Evolutionary conservation across 1,140 invertebrate species (phyloP), one percentile per base, ranked within the genome.

Genomic region (Nephila pilipes): DNA sequence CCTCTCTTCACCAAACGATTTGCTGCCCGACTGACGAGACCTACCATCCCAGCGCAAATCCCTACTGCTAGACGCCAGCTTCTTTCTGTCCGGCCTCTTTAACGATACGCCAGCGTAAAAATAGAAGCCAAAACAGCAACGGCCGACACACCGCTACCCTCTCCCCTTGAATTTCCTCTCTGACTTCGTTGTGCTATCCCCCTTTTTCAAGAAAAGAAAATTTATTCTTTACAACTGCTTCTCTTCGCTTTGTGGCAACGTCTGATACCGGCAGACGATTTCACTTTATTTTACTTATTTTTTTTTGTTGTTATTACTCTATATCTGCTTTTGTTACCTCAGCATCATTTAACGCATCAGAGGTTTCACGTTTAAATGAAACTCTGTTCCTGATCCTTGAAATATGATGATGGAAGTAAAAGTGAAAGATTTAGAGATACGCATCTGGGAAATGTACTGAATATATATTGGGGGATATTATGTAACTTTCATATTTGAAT

Each of bases 121-220:
- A 92, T 92, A 92, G 90, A 92, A 75, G 90, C 63, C 90, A 89
- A 79, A 85, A 80, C 54, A 89, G 87, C 57, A 87, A 90, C 89
- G 38, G 79, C 25, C 55, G 85, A 75, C 87, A 38, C 87, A 46
- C 22, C 32, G 14, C 79, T 22, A 10, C 60, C 80, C 89, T 32
- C 46, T 65, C 58, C 29, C 80, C 36, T 60, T 36, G 25, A 18
- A 32, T 22, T 25, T 55, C 63, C 65, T 29, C 12, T 38, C 36
- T 22, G 38, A 18, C 36, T 54, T 91, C 57, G 57, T 10, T 69
- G 2, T 75, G 25, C 63, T n/a, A n/a, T 36, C 54, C 63, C 65
- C 36, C 38, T 18, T 88, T 54, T 46, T 69, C 46, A 69, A 65
- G 36, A 29, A 75, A 63, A 65, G 29, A 46, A 88, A 69, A 69